These are phyloP conservation scores for Heteronetta atricapilla DNA, from an alignment of 2,113 vertebrate genomes.

Conservation along the genomic window DNA sequence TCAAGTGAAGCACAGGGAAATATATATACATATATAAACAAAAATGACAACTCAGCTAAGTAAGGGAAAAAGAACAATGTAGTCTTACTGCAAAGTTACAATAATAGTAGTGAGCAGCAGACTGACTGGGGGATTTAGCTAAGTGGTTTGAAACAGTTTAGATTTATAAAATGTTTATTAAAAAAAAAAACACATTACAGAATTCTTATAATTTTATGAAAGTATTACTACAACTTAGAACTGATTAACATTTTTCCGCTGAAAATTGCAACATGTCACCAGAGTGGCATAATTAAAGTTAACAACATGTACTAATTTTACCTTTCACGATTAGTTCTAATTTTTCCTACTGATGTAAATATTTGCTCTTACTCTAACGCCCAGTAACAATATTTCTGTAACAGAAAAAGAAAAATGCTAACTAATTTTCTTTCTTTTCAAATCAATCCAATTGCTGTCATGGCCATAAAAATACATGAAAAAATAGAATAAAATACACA, in stretches of 20 bases:
- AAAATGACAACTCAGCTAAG: background rate
- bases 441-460: background rate
- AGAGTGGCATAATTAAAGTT: background rate
- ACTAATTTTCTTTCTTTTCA: background rate
- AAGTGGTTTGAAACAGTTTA: background rate
- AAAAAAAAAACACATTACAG: background rate
- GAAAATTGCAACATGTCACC: background rate
- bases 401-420: background rate
- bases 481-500: background rate
- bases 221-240: background rate
- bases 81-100: background rate
- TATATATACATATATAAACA: background rate
- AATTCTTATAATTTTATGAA: background rate
- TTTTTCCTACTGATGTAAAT: background rate
- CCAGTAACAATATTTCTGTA: background rate
- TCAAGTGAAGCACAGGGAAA: background rate
- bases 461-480: background rate
- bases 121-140: background rate
- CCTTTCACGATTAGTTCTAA: background rate
- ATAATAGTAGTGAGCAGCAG: background rate
- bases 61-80: background rate
- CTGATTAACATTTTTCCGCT: background rate
- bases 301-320: constrained; percentile 1
- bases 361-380: background rate
- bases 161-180: background rate